Evolutionary conservation across 23 tunicate species (phyloP).

Genomic region (Botrylloides violaceus): DNA sequence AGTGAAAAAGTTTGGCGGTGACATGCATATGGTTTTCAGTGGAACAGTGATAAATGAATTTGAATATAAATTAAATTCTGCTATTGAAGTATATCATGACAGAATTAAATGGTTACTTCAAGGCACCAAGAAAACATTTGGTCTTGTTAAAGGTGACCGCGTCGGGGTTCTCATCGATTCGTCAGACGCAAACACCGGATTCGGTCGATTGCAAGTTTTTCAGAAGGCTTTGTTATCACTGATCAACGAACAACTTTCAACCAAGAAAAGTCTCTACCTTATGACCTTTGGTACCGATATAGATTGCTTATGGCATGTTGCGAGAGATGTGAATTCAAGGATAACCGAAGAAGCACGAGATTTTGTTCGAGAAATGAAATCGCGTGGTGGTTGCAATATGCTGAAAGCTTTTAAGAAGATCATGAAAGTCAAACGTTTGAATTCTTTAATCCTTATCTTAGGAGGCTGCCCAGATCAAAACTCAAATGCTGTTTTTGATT

Average conservation of each 20-base stretch:
- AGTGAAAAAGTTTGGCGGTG: slow-evolving; percentile 58
- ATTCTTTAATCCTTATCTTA: slow-evolving; percentile 65
- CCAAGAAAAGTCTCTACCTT: slow-evolving; percentile 62
- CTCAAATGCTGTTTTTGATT: slow-evolving; percentile 66
- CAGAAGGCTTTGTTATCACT: slow-evolving; percentile 71
- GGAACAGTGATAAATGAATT: slow-evolving; percentile 61
- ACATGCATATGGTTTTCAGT: slow-evolving; percentile 75
- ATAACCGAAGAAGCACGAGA: slow-evolving; percentile 82
- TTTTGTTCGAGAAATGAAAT: slow-evolving; percentile 69
- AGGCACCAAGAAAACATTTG: slow-evolving; percentile 83
- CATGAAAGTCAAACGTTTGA: slow-evolving; percentile 57
- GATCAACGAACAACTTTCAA: slow-evolving; percentile 78
- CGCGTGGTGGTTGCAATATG: slow-evolving; percentile 84
- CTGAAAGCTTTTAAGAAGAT: slow-evolving; percentile 75
- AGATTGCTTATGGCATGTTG: slow-evolving; percentile 51
- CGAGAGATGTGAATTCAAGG: slow-evolving; percentile 65
- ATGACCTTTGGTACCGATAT: slow-evolving; percentile 76
- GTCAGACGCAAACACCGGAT: slow-evolving; percentile 89
- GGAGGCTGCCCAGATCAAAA: slow-evolving; percentile 94
- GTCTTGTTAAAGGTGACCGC: slow-evolving; percentile 71
- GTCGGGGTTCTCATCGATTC: slow-evolving; percentile 92
- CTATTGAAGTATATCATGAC: slow-evolving; percentile 76
- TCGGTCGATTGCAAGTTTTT: slow-evolving; percentile 71
- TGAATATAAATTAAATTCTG: slow-evolving; percentile 75
- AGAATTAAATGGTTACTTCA: slow-evolving; percentile 82